These are phyloP conservation scores for Camptogramma bilineatum DNA, from an alignment of 2,888 invertebrate genomes.

Conservation along the genomic window DNA sequence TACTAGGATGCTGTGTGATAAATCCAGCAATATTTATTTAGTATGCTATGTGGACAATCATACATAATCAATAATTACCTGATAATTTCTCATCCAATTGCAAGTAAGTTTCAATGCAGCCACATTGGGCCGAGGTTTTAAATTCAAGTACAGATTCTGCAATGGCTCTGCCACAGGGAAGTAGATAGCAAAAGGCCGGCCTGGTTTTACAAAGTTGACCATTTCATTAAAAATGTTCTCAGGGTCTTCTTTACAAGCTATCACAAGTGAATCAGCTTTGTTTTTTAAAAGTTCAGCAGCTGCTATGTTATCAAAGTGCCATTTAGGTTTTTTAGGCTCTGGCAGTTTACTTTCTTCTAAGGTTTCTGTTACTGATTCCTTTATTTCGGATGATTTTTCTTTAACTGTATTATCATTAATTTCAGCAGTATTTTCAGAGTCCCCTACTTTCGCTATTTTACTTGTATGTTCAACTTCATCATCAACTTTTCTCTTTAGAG, in stretches of 20 bases:
- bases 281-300: constrained; percentile 86
- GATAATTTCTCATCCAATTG: constrained; percentile 96
- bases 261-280: constrained; percentile 90
- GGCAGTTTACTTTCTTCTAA: constrained; percentile 26
- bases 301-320: constrained; percentile 89
- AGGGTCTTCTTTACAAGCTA: constrained; percentile 95
- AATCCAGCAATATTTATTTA: too few species aligned
- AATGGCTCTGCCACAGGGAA: constrained; percentile 93
- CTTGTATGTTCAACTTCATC: constrained; percentile 50
- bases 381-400: constrained; percentile 18
- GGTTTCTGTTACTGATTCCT: constrained; percentile 31
- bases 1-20: too few species aligned
- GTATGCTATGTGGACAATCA: too few species aligned
- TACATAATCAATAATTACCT: constrained; percentile 87
- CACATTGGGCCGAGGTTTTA: constrained; percentile 90
- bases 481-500: constrained; percentile 64
- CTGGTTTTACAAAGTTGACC: constrained; percentile 90
- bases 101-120: constrained; percentile 92
- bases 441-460: constrained; percentile 63
- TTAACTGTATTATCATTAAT: constrained; percentile 25
- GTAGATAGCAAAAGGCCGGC: constrained; percentile 94
- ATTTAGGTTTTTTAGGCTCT: constrained; percentile 84
- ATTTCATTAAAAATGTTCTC: constrained; percentile 90
- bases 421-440: constrained; percentile 26
- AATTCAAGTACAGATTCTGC: constrained; percentile 91